Evolutionary conservation across 2,113 vertebrate species (phyloP), one percentile per base, ranked within the genome.

Genomic region (Astur gentilis): DNA sequence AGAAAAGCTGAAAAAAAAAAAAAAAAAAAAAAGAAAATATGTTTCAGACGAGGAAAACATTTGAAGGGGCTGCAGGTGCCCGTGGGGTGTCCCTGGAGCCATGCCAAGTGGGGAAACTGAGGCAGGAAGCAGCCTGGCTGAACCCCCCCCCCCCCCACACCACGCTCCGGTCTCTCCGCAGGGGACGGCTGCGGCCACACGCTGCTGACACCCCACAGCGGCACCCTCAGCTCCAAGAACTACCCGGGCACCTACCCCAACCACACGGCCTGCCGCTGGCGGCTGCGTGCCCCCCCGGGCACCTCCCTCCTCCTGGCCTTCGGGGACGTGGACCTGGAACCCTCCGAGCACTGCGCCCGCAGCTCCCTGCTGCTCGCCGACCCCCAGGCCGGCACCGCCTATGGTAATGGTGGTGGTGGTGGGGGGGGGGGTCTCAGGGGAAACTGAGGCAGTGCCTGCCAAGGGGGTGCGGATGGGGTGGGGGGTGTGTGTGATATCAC

Each of bases 221-320:
- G 99, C 60, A 99, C 99, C 2, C 78, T 99, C 89, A 97, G 98
- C 87, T 99, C 99, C 40, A 98, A 96, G 93, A 98, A 98, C 98
- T 99, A 98, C 84, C 99, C 99, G 0, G 98, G 98, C 87, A 99
- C 99, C 1, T 99, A 99, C 83, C 98, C 98, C 67, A 98, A 98
- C 76, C 97, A 98, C 97, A 97, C 98, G 10, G 86, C 87, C 80
- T 99, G 99, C 45, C 95, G 81, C 75, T 99, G 99, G 99, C 95
- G 3, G 93, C 95, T 99, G 23, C 97, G 60, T 1, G 97, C 98
- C 6, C 95, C 98, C 3, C 66, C 89, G 4, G 98, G 98, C 34
- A 97, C 95, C 66, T 98, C 87, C 25, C 97, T 99, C 11, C 95
- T 92, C 32, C 97, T 99, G 84, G 94, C 95, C 26, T 99, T 99